Percentiles rank a stretch among this genome's conserved stretches.
These are phyloP conservation scores for Zosterops lateralis DNA, from an alignment of 2,113 vertebrate species.

Conservation along the genomic window DNA sequence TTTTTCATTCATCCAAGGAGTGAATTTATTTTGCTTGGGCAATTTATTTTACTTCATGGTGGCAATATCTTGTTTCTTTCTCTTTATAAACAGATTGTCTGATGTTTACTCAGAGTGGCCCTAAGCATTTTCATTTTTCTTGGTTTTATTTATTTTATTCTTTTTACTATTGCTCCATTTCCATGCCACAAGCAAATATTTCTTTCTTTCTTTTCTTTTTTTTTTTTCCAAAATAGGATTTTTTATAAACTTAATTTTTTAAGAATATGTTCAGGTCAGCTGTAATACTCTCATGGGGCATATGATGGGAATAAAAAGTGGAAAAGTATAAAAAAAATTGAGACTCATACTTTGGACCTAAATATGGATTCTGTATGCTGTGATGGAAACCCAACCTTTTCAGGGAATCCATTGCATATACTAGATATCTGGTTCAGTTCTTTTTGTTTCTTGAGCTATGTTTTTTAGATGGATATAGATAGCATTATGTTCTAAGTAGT, in stretches of 20 bases:
- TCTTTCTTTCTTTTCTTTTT: neutral
- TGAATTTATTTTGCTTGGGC: neutral
- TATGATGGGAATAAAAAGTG: neutral
- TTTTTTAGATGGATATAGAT: neutral
- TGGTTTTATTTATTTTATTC: neutral
- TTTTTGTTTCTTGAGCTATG: neutral
- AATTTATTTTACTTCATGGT: constrained; percentile 24
- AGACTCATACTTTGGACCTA: neutral
- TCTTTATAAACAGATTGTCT: constrained; percentile 1
- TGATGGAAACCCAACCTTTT: neutral
- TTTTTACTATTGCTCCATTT: neutral
- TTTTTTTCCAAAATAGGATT: neutral
- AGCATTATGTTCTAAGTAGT: neutral
- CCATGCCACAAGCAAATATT: neutral
- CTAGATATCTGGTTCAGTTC: neutral
- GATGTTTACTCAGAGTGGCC: neutral
- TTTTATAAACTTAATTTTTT: neutral
- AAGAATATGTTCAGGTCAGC: neutral
- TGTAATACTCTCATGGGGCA: neutral
- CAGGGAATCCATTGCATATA: neutral
- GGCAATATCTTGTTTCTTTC: neutral
- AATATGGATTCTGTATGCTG: neutral
- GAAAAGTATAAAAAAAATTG: neutral
- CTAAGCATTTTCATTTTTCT: constrained; percentile 10
- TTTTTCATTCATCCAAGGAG: neutral